phyloP scores from a whole-genome alignment of 2,113 vertebrate genomes.

The Lophius piscatorius region DNA sequence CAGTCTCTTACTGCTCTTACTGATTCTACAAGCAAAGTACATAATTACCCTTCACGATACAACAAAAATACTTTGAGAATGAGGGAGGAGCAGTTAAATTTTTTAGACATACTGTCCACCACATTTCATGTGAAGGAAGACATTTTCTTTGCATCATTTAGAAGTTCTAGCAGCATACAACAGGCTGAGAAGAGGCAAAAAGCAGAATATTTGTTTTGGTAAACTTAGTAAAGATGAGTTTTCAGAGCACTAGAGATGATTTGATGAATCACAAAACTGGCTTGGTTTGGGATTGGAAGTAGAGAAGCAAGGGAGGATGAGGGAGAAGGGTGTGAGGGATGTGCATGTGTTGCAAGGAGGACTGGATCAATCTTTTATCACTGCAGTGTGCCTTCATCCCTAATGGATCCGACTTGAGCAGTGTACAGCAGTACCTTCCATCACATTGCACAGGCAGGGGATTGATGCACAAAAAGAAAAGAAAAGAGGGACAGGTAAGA shows the following conservation, averaged over 20 bases:
- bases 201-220: conserved; percentile 13
- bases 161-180: conserved; percentile 16
- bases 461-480: conserved; percentile 44
- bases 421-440: conserved; percentile 56
- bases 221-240: conserved; percentile 51
- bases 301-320: conserved; percentile 35
- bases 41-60: conserved; percentile 13
- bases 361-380: conserved; percentile 77
- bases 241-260: conserved; percentile 52
- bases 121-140: conserved; percentile 1
- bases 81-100: background rate
- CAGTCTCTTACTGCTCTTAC: conserved; percentile 40
- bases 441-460: conserved; percentile 58
- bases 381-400: conserved; percentile 67
- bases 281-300: conserved; percentile 60
- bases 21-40: conserved; percentile 40
- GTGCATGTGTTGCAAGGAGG: conserved; percentile 59
- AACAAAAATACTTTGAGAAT: conserved; percentile 20
- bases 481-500: conserved; percentile 24
- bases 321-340: conserved; percentile 55
- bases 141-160: conserved; percentile 19
- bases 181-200: conserved; percentile 3
- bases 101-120: background rate
- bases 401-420: conserved; percentile 69
- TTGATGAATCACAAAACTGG: conserved; percentile 59